Percentiles rank a stretch among this genome's conserved stretches.
Conservation (phyloP, 23 tunicate species). For the Halocynthia aurantium region DNA sequence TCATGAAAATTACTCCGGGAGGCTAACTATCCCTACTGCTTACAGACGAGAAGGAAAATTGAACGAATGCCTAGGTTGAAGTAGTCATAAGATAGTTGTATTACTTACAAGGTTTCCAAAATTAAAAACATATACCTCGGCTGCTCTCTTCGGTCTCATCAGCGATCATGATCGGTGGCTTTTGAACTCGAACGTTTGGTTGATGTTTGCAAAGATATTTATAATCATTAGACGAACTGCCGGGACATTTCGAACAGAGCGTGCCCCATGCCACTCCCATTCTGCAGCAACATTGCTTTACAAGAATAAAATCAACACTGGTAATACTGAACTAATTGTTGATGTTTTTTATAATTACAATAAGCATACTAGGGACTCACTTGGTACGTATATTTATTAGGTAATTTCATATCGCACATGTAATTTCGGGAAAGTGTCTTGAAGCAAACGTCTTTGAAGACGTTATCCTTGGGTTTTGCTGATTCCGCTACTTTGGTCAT, state of each 20-base stretch:
- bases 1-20: no score
- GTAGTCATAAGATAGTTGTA: no score
- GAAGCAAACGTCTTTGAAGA: not conserved
- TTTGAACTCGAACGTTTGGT: not conserved
- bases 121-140: no score
- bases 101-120: no score
- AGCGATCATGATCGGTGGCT: not conserved
- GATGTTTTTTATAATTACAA: not conserved
- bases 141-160: not conserved
- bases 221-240: conserved; percentile 12
- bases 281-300: conserved; percentile 27
- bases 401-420: not conserved
- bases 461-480: no score
- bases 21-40: no score
- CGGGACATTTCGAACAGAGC: conserved; percentile 28
- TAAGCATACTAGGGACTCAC: not conserved
- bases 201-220: conserved; percentile 3
- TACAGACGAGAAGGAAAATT: no score
- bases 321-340: not conserved
- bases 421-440: not conserved
- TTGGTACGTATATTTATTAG: not conserved
- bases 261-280: conserved; percentile 31
- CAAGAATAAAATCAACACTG: not conserved
- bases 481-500: no score
- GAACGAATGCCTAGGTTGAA: no score